Evolutionary conservation across 1,140 invertebrate genomes (phyloP).

Genomic region (Frieseomelitta varia): DNA sequence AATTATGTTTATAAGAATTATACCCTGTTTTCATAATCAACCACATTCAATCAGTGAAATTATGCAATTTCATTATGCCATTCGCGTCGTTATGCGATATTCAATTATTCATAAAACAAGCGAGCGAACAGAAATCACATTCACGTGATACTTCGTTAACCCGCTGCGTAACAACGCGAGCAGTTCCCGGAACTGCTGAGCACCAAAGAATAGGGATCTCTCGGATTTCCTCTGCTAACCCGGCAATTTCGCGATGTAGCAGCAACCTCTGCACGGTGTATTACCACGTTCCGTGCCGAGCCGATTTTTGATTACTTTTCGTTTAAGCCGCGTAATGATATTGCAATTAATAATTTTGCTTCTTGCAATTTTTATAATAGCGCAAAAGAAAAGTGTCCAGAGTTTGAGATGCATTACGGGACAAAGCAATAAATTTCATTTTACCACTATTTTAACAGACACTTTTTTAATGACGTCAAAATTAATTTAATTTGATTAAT

Average conservation of each 20-base stretch:
- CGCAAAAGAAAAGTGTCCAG: too few species aligned
- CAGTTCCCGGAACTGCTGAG: neutral
- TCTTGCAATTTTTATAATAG: too few species aligned
- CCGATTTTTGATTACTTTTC: too few species aligned
- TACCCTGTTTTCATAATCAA: neutral
- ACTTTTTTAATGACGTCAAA: too few species aligned
- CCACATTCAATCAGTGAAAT: neutral
- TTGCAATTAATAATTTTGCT: too few species aligned
- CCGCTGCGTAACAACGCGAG: neutral
- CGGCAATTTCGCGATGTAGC: neutral
- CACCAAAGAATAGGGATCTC: neutral
- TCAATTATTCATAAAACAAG: neutral
- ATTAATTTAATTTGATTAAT: too few species aligned
- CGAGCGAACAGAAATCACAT: neutral
- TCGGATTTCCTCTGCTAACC: neutral
- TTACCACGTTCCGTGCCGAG: neutral
- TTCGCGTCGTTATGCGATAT: neutral
- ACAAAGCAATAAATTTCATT: too few species aligned
- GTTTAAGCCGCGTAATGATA: too few species aligned
- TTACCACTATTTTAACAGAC: too few species aligned
- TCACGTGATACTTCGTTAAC: neutral
- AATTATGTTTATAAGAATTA: neutral
- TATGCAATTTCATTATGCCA: neutral
- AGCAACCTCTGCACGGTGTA: neutral
- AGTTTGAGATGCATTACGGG: too few species aligned